A percentile compares a stretch with the other conserved stretches of the same genome.
phyloP scores from a whole-genome alignment of 1,140 invertebrate species.

The Trichogramma pretiosum region DNA sequence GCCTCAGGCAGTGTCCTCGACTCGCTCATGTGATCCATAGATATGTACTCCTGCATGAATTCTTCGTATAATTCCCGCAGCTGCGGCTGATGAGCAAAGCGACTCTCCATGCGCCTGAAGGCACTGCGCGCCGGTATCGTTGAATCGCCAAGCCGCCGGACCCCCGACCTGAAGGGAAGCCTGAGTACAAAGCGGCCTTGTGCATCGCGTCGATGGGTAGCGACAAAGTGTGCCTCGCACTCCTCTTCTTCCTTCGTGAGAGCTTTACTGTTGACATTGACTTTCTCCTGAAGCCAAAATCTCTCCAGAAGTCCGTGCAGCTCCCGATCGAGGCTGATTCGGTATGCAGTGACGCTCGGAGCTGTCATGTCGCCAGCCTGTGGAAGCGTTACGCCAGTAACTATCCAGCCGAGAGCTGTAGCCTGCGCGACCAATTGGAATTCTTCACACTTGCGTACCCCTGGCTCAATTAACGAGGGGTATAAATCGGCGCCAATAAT shows the following conservation, averaged over 20 bases:
- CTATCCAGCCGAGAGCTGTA: constrained; percentile 25
- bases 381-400: constrained; percentile 17
- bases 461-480: neutral
- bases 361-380: neutral
- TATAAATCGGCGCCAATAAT: constrained; percentile 14
- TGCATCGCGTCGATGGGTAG: constrained; percentile 6
- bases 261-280: neutral
- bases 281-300: constrained; percentile 17
- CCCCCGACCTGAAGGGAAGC: constrained; percentile 3
- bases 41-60: constrained; percentile 24
- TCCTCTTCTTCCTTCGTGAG: constrained; percentile 10
- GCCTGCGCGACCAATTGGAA: constrained; percentile 16
- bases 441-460: neutral
- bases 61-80: constrained; percentile 17
- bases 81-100: constrained; percentile 13
- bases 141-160: neutral
- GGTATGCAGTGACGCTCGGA: neutral
- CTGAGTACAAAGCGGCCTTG: constrained; percentile 6
- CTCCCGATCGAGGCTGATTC: neutral
- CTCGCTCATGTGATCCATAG: constrained; percentile 22
- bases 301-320: neutral
- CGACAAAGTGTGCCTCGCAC: constrained; percentile 10
- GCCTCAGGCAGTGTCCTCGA: constrained; percentile 3
- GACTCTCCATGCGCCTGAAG: constrained; percentile 8
- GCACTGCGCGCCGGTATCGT: neutral